Evolutionary conservation across 2,888 invertebrate genomes (phyloP).

Genomic region (Megamerina dolium): DNA sequence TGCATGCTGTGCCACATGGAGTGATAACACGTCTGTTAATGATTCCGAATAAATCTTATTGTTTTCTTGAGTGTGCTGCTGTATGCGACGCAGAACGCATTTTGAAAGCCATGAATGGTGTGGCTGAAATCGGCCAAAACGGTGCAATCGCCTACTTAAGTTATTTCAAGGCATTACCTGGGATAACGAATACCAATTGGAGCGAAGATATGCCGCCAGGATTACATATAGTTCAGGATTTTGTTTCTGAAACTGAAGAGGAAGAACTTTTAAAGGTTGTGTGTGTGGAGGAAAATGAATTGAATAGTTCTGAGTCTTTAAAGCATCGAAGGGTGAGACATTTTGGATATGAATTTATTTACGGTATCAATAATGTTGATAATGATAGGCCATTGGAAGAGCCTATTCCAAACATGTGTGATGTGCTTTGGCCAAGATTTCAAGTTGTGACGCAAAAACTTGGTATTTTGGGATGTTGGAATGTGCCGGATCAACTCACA

Average conservation of each 20-base stretch:
- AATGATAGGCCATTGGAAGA: conserved; percentile 59
- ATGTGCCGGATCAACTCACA: conserved; percentile 73
- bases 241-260: conserved; percentile 68
- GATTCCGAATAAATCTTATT: conserved; percentile 74
- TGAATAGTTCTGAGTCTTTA: conserved; percentile 46
- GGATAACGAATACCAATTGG: conserved; percentile 33
- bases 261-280: conserved; percentile 50
- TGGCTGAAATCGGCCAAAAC: conserved; percentile 54
- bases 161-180: conserved; percentile 31
- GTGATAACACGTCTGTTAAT: conserved; percentile 59
- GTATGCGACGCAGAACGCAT: conserved; percentile 54
- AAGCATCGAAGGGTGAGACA: conserved; percentile 85
- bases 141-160: conserved; percentile 61
- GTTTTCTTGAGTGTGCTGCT: conserved; percentile 62
- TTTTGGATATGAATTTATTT: conserved; percentile 87
- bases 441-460: conserved; percentile 48
- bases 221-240: conserved; percentile 62
- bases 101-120: conserved; percentile 58
- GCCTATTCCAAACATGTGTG: conserved; percentile 65
- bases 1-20: conserved; percentile 54
- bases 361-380: conserved; percentile 81
- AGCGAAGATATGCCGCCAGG: conserved; percentile 58
- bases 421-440: conserved; percentile 55
- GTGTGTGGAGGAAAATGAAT: conserved; percentile 6
- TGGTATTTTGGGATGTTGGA: conserved; percentile 35